These are phyloP conservation scores for Muscidifurax raptorellus DNA, from an alignment of 1,140 invertebrate species.

Conservation along the genomic window DNA sequence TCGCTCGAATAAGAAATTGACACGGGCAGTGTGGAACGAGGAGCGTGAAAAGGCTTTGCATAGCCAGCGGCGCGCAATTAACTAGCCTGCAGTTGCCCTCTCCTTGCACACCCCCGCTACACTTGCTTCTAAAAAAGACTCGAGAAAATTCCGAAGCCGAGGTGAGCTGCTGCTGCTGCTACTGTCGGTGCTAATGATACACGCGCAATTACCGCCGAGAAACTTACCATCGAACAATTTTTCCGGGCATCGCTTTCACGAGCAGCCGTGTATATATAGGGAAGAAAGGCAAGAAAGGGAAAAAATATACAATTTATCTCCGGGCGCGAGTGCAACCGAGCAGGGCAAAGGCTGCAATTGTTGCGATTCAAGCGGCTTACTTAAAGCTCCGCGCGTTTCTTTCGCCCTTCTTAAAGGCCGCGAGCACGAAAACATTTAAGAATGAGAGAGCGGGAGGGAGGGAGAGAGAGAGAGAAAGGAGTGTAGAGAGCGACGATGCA, in stretches of 20 bases:
- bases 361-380: constrained; percentile 17
- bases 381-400: background rate
- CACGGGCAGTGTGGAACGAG: background rate
- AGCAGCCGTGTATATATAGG: background rate
- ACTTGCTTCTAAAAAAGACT: background rate
- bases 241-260: background rate
- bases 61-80: constrained; percentile 20
- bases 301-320: background rate
- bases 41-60: constrained; percentile 32
- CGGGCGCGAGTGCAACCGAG: background rate
- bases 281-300: background rate
- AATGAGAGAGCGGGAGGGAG: too few relatives aligned
- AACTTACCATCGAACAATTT: background rate
- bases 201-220: constrained; percentile 1
- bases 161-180: background rate
- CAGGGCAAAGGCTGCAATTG: background rate
- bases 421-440: constrained; percentile 6
- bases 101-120: background rate
- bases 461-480: too few relatives aligned
- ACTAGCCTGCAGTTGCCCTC: background rate
- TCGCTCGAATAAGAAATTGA: background rate
- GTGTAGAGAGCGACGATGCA: background rate
- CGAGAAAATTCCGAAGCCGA: background rate
- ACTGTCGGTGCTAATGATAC: constrained; percentile 8
- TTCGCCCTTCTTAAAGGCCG: background rate